These are phyloP conservation scores for Lasioglossum calceatum DNA, from an alignment of 2,888 invertebrate genomes.

Conservation along the genomic window DNA sequence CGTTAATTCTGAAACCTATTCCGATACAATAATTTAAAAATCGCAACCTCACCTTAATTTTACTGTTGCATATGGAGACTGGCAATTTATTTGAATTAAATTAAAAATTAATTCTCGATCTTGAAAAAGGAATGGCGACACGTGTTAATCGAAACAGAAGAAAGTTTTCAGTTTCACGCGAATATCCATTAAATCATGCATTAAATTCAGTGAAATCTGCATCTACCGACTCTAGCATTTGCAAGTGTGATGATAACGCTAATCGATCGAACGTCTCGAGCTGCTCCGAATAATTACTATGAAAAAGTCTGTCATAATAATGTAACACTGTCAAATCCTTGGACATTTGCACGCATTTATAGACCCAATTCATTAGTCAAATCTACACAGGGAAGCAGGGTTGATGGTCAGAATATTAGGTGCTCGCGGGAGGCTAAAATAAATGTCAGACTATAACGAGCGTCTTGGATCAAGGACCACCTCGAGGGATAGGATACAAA, in stretches of 20 bases:
- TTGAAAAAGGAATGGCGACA: neutral
- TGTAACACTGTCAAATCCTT: neutral
- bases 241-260: neutral
- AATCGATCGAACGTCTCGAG: neutral
- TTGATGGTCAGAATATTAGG: constrained; percentile 38
- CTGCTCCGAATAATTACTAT: neutral
- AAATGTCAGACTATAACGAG: constrained; percentile 35
- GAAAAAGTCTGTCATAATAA: neutral
- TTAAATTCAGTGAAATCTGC: neutral
- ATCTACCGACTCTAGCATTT: neutral
- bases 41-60: too few species aligned
- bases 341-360: neutral
- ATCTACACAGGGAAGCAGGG: neutral
- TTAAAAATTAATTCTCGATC: neutral
- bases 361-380: neutral
- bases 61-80: too few species aligned
- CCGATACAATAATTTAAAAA: neutral
- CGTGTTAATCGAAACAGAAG: neutral
- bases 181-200: too few species aligned
- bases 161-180: neutral
- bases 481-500: constrained; percentile 37
- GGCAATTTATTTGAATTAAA: neutral
- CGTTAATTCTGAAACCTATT: neutral
- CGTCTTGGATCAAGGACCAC: constrained; percentile 15
- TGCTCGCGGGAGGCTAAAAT: constrained; percentile 30